Evolutionary conservation across 2,797 vertebrate species (phyloP).

Genomic region (Paramormyrops hopkinsi): DNA sequence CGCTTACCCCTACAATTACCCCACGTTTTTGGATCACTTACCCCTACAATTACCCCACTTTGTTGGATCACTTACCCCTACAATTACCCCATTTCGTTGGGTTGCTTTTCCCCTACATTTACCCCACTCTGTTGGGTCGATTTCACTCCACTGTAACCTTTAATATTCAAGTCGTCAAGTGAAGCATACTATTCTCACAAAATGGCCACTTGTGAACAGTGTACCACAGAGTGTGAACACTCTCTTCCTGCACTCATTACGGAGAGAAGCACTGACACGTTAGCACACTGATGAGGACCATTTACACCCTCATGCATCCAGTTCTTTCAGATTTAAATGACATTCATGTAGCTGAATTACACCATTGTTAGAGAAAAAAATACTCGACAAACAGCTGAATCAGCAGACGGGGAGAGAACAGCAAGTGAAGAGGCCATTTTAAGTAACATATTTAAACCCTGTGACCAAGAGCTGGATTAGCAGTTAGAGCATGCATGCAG

Average conservation of each 20-base stretch:
- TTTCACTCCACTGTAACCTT: background rate
- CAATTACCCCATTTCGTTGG: too few species aligned
- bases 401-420: background rate
- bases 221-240: background rate
- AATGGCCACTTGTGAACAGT: background rate
- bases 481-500: background rate
- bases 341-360: background rate
- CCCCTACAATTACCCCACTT: background rate
- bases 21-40: background rate
- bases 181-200: background rate
- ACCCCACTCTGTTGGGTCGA: background rate
- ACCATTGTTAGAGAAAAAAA: background rate
- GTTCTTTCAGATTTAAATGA: background rate
- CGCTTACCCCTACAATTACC: background rate
- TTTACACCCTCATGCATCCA: background rate
- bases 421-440: background rate
- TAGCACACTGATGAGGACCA: background rate
- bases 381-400: background rate
- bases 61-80: too few species aligned
- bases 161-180: background rate
- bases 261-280: background rate
- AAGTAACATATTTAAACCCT: background rate
- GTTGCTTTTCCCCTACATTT: too few species aligned
- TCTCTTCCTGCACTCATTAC: background rate
- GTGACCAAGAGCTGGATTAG: background rate